Base-by-base conservation (phyloP, 2,888 invertebrate species). In the Sinodicranocentrus sp. region DNA sequence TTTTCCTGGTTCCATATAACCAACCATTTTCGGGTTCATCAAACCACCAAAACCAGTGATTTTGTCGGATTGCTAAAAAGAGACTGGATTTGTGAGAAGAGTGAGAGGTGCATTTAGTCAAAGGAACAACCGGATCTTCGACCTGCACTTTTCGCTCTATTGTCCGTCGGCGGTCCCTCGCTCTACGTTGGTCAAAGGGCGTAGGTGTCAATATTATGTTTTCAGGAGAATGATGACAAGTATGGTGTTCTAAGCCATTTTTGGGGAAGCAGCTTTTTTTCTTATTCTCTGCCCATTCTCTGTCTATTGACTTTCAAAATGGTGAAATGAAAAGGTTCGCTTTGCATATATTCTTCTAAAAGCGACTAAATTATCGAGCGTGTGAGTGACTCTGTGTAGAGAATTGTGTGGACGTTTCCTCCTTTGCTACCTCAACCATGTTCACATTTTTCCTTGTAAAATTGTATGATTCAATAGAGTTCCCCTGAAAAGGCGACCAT, bases 151-250 rank as follows among this genome's bases (percentile, higher is more conserved):
- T 57, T 23, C 23, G 6, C 6, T 48, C 2, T 21, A 19, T 2
- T 19, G 52, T 26, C 17, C 52, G 70, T 48, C 70, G 70, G 52
- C 52, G 26, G 70, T 70, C 21, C 54, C 28, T 61, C 44, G n/a
- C 33, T 71, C 28, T 61, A 65, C 21, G 65, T 80, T 82, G 82
- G 82, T 82, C 82, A 82, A 82, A 82, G 73, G 82, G 84, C 82
- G 84, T 84, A 84, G 84, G 84, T 84, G 84, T 84, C 84, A 71
- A 84, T 82, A 80, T 67, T 63, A 63, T 76, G 82, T 76, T 73
- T 85, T 85, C 78, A 63, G 54, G 78, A 78, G 82, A 85, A 65
- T 61, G 80, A 82, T 85, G 85, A 85, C 85, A 85, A 82, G 82
- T 85, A 82, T 85, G 82, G 84, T 76, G 68, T 78, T 78, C 70